phyloP scores from a whole-genome alignment of 2,888 invertebrate genomes.

The Eilema caniola region DNA sequence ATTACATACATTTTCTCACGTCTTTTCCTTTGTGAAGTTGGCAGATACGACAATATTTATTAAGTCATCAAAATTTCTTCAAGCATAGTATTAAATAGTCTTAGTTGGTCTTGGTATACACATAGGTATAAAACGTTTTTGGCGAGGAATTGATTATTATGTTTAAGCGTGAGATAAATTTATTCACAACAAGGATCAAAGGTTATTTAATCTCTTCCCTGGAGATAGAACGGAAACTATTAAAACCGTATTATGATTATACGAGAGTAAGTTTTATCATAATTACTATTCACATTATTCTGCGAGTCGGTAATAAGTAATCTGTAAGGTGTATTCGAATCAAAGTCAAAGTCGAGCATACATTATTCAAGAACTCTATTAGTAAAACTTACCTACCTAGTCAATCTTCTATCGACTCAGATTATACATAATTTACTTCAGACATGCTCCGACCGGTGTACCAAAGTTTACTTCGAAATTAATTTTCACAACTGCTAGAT shows the following conservation, averaged over 20 bases:
- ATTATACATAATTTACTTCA: conserved; percentile 52
- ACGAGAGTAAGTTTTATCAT: conserved; percentile 28
- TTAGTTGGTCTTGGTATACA: neutral
- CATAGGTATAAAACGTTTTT: neutral
- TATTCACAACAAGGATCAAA: conserved; percentile 27
- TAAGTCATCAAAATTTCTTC: neutral
- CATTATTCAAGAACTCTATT: conserved; percentile 39
- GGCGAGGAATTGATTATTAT: neutral
- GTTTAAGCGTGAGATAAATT: conserved; percentile 18
- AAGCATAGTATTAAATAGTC: neutral
- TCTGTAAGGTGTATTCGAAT: conserved; percentile 34
- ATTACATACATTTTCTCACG: too few relatives aligned
- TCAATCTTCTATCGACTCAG: conserved; percentile 39
- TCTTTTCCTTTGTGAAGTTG: too few relatives aligned
- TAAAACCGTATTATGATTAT: conserved; percentile 33
- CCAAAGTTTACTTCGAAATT: conserved; percentile 53
- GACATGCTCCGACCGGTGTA: conserved; percentile 40
- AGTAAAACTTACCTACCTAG: conserved; percentile 27
- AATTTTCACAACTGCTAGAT: conserved; percentile 55
- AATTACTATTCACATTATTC: conserved; percentile 26
- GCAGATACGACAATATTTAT: too few relatives aligned
- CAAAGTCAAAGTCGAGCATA: conserved; percentile 40
- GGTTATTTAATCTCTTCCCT: conserved; percentile 35
- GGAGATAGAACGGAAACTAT: conserved; percentile 31
- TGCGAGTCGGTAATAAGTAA: conserved; percentile 26